Percentiles rank a stretch among this genome's conserved stretches.
These are phyloP conservation scores for Capreolus pygargus DNA, from an alignment of 2,113 vertebrate genomes.

Conservation along the genomic window DNA sequence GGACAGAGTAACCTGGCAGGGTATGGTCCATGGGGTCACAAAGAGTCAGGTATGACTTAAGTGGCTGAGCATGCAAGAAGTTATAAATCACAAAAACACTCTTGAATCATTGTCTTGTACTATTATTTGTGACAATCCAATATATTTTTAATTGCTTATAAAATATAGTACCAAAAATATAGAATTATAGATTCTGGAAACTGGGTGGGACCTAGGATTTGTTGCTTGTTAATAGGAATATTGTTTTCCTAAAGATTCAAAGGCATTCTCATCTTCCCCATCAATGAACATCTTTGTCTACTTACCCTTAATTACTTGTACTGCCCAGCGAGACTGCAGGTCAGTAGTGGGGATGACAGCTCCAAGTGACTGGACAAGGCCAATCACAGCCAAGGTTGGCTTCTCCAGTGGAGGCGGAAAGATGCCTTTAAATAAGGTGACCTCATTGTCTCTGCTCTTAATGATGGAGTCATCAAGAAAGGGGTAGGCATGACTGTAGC, in stretches of 20 bases:
- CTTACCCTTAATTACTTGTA: slow-evolving; percentile 86
- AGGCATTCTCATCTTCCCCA: not conserved
- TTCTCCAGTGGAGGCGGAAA: slow-evolving; percentile 83
- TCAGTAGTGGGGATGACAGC: slow-evolving; percentile 84
- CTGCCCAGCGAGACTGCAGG: slow-evolving; percentile 88
- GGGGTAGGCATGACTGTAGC: slow-evolving; percentile 82
- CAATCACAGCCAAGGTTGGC: slow-evolving; percentile 88
- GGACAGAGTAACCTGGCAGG: not conserved
- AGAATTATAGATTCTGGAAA: not conserved
- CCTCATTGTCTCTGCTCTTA: slow-evolving; percentile 75
- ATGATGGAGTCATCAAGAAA: slow-evolving; percentile 84
- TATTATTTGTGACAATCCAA: not conserved
- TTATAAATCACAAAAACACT: not conserved
- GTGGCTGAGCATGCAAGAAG: not conserved
- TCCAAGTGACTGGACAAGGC: slow-evolving; percentile 84
- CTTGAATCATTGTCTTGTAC: not conserved
- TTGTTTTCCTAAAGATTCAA: not conserved
- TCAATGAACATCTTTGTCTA: not conserved
- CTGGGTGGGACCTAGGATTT: not conserved
- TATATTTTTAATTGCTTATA: not conserved
- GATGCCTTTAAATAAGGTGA: slow-evolving; percentile 85
- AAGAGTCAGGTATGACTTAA: not conserved
- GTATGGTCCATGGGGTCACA: not conserved
- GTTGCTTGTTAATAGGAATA: not conserved
- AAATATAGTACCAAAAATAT: not conserved